Percentiles rank a stretch among this genome's conserved stretches.
These are phyloP conservation scores for Syrmaticus mikado DNA, from an alignment of 2,113 vertebrate species.

Conservation along the genomic window DNA sequence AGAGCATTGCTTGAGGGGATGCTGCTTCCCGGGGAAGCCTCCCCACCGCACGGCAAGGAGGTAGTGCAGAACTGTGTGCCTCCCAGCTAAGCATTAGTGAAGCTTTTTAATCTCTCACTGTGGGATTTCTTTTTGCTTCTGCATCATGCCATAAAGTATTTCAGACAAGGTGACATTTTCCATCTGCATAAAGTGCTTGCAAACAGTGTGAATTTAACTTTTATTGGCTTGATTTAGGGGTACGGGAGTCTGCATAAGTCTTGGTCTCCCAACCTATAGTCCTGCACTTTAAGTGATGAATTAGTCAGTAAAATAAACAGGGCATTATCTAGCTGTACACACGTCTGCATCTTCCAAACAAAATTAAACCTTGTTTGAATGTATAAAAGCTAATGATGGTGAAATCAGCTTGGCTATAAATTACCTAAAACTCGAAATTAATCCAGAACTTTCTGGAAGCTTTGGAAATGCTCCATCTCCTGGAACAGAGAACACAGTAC, in stretches of 20 bases:
- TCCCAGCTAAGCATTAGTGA: slow-evolving; percentile 61
- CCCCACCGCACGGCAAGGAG: neutral
- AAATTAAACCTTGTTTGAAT: slow-evolving; percentile 52
- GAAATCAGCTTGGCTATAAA: slow-evolving; percentile 34
- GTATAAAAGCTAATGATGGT: slow-evolving; percentile 45
- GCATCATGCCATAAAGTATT: slow-evolving; percentile 49
- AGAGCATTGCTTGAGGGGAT: neutral
- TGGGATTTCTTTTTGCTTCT: slow-evolving; percentile 69
- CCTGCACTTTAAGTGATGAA: slow-evolving; percentile 70
- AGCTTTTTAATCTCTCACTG: slow-evolving; percentile 68
- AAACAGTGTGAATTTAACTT: slow-evolving; percentile 71
- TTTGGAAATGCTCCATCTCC: neutral
- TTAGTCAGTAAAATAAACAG: slow-evolving; percentile 74
- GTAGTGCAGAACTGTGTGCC: neutral
- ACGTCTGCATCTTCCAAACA: slow-evolving; percentile 57
- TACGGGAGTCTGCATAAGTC: slow-evolving; percentile 57
- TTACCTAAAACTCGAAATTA: slow-evolving; percentile 11
- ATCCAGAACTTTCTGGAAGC: neutral
- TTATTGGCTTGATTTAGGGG: slow-evolving; percentile 74
- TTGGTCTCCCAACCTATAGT: slow-evolving; percentile 64
- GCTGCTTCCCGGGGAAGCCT: neutral
- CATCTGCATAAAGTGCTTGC: slow-evolving; percentile 71
- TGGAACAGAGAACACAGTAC: fast-evolving
- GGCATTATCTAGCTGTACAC: slow-evolving; percentile 64
- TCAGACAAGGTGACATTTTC: slow-evolving; percentile 75